phyloP scores from a whole-genome alignment of 2,888 invertebrate species.

The Microchrysa polita region DNA sequence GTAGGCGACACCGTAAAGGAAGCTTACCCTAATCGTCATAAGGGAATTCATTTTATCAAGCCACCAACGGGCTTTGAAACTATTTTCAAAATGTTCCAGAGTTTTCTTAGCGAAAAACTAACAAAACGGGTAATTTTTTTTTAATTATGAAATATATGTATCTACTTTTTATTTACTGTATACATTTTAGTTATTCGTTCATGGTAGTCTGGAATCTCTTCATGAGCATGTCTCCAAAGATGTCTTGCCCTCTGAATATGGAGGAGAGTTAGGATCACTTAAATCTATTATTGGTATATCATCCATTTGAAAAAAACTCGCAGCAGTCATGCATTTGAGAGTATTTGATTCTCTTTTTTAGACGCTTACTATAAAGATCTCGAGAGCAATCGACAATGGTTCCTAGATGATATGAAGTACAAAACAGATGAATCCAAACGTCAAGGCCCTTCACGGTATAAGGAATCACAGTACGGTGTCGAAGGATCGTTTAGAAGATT shows the following conservation, averaged over 20 bases:
- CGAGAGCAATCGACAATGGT: constrained; percentile 43
- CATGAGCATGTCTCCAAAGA: constrained; percentile 46
- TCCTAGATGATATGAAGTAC: constrained; percentile 48
- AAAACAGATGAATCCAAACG: constrained; percentile 49
- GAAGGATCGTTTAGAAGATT: constrained; percentile 51
- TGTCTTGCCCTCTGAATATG: constrained; percentile 49
- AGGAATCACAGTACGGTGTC: constrained; percentile 47
- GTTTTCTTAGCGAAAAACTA: constrained; percentile 69
- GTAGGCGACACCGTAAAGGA: constrained; percentile 62
- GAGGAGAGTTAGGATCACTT: constrained; percentile 46
- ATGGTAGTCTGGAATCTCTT: constrained; percentile 55
- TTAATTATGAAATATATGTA: background rate
- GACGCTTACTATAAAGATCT: constrained; percentile 29
- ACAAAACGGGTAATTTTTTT: constrained; percentile 65
- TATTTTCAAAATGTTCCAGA: constrained; percentile 67
- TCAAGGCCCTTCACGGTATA: constrained; percentile 44
- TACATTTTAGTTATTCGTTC: constrained; percentile 56
- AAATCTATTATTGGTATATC: constrained; percentile 42
- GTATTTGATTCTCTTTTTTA: constrained; percentile 10
- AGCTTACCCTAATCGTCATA: constrained; percentile 69
- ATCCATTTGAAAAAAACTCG: too few relatives aligned
- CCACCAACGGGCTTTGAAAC: constrained; percentile 69
- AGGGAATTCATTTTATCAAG: constrained; percentile 69
- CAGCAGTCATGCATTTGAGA: too few relatives aligned
- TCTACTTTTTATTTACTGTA: too few relatives aligned